Conservation (phyloP, 2,888 invertebrate species). For the Acanthosepion pharaonis region DNA sequence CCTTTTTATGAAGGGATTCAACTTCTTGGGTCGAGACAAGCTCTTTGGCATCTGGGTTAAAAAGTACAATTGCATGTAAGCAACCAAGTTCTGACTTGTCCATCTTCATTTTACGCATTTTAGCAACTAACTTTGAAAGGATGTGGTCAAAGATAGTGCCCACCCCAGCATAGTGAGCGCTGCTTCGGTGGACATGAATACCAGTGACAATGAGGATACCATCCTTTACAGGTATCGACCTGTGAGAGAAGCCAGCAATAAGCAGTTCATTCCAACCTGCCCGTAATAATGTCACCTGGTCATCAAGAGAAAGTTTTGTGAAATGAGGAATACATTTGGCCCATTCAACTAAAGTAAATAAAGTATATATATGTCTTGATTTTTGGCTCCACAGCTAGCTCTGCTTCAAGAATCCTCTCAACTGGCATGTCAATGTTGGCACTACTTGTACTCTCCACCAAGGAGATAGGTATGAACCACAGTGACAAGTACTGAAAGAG, state of each 20-base stretch:
- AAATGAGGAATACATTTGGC: constrained; percentile 98
- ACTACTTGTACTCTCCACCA: constrained; percentile 82
- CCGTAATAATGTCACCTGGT: constrained; percentile 90
- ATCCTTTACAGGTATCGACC: constrained; percentile 86
- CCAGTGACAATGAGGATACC: constrained; percentile 84
- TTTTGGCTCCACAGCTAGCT: constrained; percentile 82
- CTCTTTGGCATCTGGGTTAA: constrained; percentile 92
- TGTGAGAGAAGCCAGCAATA: constrained; percentile 94
- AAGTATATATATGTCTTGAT: constrained; percentile 77
- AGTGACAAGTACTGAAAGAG: no score
- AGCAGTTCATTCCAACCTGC: constrained; percentile 96
- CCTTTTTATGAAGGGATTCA: constrained; percentile 86
- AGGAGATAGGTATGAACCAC: no score
- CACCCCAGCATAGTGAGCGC: constrained; percentile 84
- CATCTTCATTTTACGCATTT: constrained; percentile 96
- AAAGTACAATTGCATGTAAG: constrained; percentile 93
- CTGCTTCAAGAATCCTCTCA: constrained; percentile 93
- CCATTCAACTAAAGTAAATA: constrained; percentile 94
- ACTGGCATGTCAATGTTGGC: constrained; percentile 90
- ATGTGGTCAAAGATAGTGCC: constrained; percentile 81
- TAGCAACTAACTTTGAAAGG: constrained; percentile 91
- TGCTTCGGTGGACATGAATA: constrained; percentile 87
- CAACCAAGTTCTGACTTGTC: constrained; percentile 94
- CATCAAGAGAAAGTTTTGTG: constrained; percentile 89
- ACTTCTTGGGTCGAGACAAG: constrained; percentile 81